phyloP scores from a whole-genome alignment of 1,140 invertebrate species.

The Metopolophium dirhodum region DNA sequence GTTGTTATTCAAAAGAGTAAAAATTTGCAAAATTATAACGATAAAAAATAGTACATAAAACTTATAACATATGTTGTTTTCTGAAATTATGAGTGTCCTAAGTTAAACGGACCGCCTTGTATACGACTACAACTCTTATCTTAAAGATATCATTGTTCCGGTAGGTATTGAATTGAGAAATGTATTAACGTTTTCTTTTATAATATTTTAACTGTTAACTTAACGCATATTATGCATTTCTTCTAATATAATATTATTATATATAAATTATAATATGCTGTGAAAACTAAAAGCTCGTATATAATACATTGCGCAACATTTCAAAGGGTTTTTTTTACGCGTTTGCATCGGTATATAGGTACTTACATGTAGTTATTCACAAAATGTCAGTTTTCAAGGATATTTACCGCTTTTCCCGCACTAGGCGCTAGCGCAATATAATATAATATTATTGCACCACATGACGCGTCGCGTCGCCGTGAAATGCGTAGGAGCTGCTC shows the following conservation, averaged over 20 bases:
- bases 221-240: neutral
- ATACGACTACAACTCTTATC: neutral
- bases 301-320: neutral
- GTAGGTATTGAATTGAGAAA: neutral
- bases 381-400: constrained; percentile 12
- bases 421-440: neutral
- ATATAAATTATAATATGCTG: neutral
- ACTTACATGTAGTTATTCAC: neutral
- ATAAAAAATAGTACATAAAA: too few relatives aligned
- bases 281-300: neutral
- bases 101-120: neutral
- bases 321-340: neutral
- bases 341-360: neutral
- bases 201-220: neutral
- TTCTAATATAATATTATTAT: neutral
- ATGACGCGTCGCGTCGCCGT: neutral
- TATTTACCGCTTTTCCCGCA: neutral
- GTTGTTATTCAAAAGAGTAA: too few relatives aligned
- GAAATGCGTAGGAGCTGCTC: neutral
- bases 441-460: constrained; percentile 7
- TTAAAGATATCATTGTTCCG: neutral
- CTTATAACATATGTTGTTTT: too few relatives aligned
- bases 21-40: too few relatives aligned
- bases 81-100: too few relatives aligned
- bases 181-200: neutral